Base-by-base conservation (phyloP, 2,113 vertebrate genomes). In the Orientallactaga bullata region DNA sequence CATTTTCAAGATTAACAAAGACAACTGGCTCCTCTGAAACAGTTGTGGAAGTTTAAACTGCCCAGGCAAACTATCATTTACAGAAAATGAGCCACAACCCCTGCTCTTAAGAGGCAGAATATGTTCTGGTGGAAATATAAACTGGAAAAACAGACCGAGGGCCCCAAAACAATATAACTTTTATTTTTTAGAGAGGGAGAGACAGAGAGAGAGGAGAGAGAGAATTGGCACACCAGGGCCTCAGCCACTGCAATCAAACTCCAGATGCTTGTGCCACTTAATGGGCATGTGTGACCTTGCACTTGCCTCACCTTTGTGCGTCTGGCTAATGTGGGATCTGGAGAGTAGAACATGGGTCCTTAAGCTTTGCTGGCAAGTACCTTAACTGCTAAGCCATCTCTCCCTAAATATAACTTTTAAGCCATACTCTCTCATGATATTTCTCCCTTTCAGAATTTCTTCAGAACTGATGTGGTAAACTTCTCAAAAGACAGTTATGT, bases 401-500 rank as follows among this genome's bases (percentile, higher is more conserved):
- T 42, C 30, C 42, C 73, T 79, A 78, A 69, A 81, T 18, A 69
- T 1, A 89, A 55, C 68, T 89, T 55, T 66, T 4, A 73, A 74
- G 93, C 73, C 58, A 58, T 7, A 24, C 55, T 95, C 61, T 85
- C 42, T 77, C 63, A 89, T 72, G 55, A 3, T 71, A 87, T 71
- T 81, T 88, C 88, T 91, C 55, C 74, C n/a, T 94, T 89, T 76
- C 30, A 92, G 68, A 55, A 87, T 72, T 74, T 85, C 81, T 95
- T 83, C 82, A 80, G 79, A 94, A 94, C 30, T 82, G 77, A 84
- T 71, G 47, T 37, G 4, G 11, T 73, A 95, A 96, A 97, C 94
- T 96, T 97, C 92, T 96, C 93, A 94, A 95, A 96, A 95, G 93
- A 94, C 86, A 91, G 76, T 96, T 97, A 96, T 85, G 81, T 96